A percentile compares a stretch with the other conserved stretches of the same genome.
Evolutionary conservation across 2,113 vertebrate species (phyloP).

Genomic region (Notothenia rossii): DNA sequence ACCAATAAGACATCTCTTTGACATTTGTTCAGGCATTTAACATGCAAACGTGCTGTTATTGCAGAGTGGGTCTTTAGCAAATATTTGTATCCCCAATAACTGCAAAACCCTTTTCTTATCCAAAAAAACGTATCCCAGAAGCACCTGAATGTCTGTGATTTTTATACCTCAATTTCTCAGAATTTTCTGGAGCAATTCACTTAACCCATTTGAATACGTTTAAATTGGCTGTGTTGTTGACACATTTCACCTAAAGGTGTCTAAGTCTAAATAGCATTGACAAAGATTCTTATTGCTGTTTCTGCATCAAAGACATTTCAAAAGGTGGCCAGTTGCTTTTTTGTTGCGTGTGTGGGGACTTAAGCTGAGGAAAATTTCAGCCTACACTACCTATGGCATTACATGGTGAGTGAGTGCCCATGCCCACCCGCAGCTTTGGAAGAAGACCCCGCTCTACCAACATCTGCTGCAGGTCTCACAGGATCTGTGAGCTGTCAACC

Average conservation of each 20-base stretch:
- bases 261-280: neutral
- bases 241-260: slow-evolving; percentile 20
- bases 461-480: slow-evolving; percentile 56
- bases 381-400: slow-evolving; percentile 34
- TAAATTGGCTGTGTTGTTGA: slow-evolving; percentile 11
- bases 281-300: slow-evolving; percentile 3
- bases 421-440: slow-evolving; percentile 43
- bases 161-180: neutral
- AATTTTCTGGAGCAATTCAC: slow-evolving; percentile 2
- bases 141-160: neutral
- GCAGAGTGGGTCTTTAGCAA: slow-evolving; percentile 8
- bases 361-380: slow-evolving; percentile 35
- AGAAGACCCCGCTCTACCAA: slow-evolving; percentile 38
- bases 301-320: slow-evolving; percentile 30
- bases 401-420: slow-evolving; percentile 27
- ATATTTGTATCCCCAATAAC: slow-evolving; percentile 6
- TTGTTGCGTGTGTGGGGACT: neutral
- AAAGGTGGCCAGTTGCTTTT: slow-evolving; percentile 16
- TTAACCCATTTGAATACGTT: neutral
- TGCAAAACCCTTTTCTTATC: slow-evolving; percentile 11
- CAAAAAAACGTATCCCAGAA: neutral
- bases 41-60: neutral
- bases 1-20: neutral
- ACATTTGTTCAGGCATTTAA: neutral
- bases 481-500: slow-evolving; percentile 26